Percentiles rank a stretch among this genome's conserved stretches.
Evolutionary conservation across 2,888 invertebrate genomes (phyloP).

Genomic region (Dryadula phaetusa): DNA sequence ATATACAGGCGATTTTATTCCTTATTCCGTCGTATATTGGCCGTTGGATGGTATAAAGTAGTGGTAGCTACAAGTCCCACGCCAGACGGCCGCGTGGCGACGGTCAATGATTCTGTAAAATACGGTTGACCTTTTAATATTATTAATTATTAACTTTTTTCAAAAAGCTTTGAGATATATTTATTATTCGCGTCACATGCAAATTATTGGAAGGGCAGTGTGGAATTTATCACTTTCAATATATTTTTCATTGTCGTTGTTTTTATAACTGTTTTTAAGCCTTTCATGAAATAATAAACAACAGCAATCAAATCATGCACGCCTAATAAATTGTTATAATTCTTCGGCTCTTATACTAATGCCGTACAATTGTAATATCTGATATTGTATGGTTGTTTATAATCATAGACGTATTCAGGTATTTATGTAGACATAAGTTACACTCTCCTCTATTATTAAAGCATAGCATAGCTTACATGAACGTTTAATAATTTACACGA

Average conservation of each 20-base stretch:
- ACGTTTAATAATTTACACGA: slow-evolving; percentile 21
- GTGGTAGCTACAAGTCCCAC: slow-evolving; percentile 54
- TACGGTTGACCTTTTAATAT: slow-evolving; percentile 28
- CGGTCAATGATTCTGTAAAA: slow-evolving; percentile 60
- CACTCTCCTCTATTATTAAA: slow-evolving; percentile 16
- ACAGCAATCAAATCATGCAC: background rate
- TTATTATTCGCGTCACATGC: no score
- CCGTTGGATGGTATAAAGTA: slow-evolving; percentile 31
- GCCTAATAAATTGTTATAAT: background rate
- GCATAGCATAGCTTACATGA: slow-evolving; percentile 24
- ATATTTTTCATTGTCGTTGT: no score
- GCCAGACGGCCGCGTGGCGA: slow-evolving; percentile 55
- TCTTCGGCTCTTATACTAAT: background rate
- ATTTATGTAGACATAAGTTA: background rate
- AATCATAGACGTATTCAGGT: background rate
- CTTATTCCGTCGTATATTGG: slow-evolving; percentile 51
- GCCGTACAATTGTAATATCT: background rate
- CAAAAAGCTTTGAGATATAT: background rate
- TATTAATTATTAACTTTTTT: slow-evolving; percentile 10
- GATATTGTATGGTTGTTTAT: slow-evolving; percentile 5
- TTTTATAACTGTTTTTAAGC: no score
- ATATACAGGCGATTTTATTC: slow-evolving; percentile 42
- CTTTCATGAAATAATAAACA: background rate
- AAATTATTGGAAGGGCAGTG: background rate
- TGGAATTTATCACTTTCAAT: no score